These are phyloP conservation scores for Campoletis raptor DNA, from an alignment of 2,888 invertebrate species.

Conservation along the genomic window DNA sequence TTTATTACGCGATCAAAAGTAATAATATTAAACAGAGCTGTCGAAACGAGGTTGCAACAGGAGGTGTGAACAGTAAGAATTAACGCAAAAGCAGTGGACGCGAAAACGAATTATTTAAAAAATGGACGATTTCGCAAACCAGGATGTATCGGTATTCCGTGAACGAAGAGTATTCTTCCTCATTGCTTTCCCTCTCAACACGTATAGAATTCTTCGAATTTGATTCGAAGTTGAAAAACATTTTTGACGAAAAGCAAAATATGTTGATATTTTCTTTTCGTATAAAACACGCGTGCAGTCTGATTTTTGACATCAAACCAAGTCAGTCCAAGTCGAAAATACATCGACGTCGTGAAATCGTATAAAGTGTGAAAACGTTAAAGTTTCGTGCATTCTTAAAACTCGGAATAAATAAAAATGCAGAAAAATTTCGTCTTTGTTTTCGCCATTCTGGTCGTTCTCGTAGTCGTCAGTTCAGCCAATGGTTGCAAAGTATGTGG, in stretches of 20 bases:
- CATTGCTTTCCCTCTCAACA: background rate
- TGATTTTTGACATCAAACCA: background rate
- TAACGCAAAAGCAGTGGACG: conserved; percentile 28
- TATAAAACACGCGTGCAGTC: conserved; percentile 43
- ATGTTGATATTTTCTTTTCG: background rate
- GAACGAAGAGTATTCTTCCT: background rate
- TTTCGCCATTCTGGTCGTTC: conserved; percentile 45
- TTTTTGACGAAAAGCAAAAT: background rate
- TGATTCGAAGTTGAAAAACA: conserved; percentile 18
- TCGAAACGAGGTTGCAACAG: conserved; percentile 47
- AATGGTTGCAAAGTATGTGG: conserved; percentile 50
- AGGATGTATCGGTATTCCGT: background rate
- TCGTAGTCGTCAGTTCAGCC: conserved; percentile 30
- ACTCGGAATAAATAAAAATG: conserved; percentile 38
- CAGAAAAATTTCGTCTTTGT: conserved; percentile 53
- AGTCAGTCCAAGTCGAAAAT: background rate
- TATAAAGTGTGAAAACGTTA: background rate
- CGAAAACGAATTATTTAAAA: background rate
- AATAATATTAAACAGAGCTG: background rate
- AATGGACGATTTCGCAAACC: background rate
- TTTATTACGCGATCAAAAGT: background rate
- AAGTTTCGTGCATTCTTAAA: background rate
- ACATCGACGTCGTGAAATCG: background rate
- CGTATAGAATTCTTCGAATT: background rate
- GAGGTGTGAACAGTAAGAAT: background rate